Conservation (phyloP, 2,113 vertebrate genomes). For the Corythaixoides concolor region DNA sequence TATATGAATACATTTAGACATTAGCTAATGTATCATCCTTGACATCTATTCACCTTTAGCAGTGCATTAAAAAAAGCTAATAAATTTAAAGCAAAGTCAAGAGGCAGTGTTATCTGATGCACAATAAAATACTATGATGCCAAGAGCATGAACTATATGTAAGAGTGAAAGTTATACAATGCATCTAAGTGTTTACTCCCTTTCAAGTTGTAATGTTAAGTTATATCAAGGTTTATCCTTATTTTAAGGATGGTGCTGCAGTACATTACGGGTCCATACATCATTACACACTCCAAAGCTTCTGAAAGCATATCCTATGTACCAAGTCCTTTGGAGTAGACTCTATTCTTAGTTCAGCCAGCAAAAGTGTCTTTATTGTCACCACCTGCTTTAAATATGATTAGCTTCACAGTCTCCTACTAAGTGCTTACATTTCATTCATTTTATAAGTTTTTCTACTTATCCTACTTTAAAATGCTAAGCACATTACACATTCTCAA, state of each 20-base stretch:
- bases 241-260: neutral
- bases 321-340: neutral
- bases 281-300: neutral
- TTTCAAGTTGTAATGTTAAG: neutral
- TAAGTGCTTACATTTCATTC: neutral
- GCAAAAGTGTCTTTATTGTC: neutral
- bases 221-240: neutral
- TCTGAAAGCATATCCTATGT: neutral
- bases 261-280: neutral
- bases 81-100: neutral
- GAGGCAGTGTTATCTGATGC: neutral
- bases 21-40: slow-evolving; percentile 60
- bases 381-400: neutral
- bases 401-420: neutral
- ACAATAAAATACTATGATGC: neutral
- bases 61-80: neutral
- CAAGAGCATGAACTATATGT: neutral
- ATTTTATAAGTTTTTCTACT: neutral
- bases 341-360: neutral
- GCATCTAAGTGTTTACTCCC: neutral
- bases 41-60: slow-evolving; percentile 57
- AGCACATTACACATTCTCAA: neutral
- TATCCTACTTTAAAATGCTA: slow-evolving; percentile 5
- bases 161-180: neutral
- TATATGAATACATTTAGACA: slow-evolving; percentile 27